Percentiles rank a stretch among this genome's conserved stretches.
phyloP scores from a whole-genome alignment of 2,888 invertebrate genomes.

The Busseola fusca region DNA sequence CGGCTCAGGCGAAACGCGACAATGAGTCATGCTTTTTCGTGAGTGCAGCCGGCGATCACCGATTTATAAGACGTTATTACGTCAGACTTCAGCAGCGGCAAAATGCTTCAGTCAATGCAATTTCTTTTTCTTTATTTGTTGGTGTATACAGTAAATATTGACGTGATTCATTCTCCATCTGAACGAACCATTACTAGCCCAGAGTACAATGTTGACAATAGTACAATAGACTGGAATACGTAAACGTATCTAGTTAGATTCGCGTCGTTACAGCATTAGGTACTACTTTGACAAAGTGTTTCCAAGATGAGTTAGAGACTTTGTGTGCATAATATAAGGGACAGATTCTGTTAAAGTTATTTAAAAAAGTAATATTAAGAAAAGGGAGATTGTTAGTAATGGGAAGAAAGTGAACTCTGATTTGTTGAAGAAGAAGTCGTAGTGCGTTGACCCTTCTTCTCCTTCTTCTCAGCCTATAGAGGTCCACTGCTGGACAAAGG shows the following conservation, averaged over 20 bases:
- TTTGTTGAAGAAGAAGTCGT: no score
- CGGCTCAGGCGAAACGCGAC: no score
- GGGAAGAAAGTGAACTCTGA: no score
- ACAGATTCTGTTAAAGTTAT: not conserved
- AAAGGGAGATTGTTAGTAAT: not conserved
- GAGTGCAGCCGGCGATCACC: no score
- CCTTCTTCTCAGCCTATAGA: no score
- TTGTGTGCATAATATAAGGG: not conserved
- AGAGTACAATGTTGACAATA: slow-evolving; percentile 55
- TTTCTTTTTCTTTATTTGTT: not conserved
- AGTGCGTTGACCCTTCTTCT: no score
- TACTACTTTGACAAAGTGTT: slow-evolving; percentile 41
- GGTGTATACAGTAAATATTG: no score
- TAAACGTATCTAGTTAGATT: slow-evolving; percentile 38
- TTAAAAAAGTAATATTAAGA: not conserved
- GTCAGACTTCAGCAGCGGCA: not conserved
- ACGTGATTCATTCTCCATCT: not conserved
- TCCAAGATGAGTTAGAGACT: slow-evolving; percentile 18
- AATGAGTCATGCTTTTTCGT: no score
- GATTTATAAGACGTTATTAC: no score
- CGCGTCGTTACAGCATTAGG: slow-evolving; percentile 40
- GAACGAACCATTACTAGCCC: slow-evolving; percentile 37
- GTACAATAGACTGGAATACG: slow-evolving; percentile 54
- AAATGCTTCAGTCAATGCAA: not conserved
- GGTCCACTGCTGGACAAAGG: no score